phyloP scores from a whole-genome alignment of 2,113 vertebrate genomes.

The Salvelinus sp. region DNA sequence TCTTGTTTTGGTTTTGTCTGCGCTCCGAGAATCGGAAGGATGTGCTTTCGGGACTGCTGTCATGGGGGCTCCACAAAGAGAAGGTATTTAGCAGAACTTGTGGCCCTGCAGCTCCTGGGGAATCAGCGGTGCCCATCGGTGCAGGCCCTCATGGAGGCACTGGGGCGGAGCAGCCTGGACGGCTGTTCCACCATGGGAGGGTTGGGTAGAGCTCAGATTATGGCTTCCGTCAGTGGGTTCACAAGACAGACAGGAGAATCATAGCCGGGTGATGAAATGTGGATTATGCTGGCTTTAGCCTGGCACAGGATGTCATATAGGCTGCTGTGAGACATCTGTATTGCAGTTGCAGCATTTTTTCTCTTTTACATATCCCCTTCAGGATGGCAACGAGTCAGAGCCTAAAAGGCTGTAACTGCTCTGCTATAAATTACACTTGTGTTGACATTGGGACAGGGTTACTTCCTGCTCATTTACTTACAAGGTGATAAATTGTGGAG shows the following conservation, averaged over 20 bases:
- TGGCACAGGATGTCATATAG: neutral
- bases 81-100: slow-evolving; percentile 47
- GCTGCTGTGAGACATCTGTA: neutral
- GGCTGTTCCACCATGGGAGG: slow-evolving; percentile 9
- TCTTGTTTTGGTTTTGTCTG: slow-evolving; percentile 27
- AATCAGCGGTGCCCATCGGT: slow-evolving; percentile 33
- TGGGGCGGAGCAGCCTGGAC: slow-evolving; percentile 32
- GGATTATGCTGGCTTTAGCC: neutral
- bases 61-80: slow-evolving; percentile 27
- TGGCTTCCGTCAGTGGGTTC: neutral
- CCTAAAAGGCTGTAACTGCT: too few relatives aligned
- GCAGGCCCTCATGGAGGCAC: slow-evolving; percentile 46
- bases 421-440: too few relatives aligned
- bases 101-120: slow-evolving; percentile 24
- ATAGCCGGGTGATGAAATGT: slow-evolving; percentile 21
- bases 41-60: slow-evolving; percentile 9
- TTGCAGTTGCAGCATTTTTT: too few relatives aligned
- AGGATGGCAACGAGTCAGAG: too few relatives aligned
- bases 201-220: neutral
- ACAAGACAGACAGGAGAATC: neutral
- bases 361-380: neutral
- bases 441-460: too few relatives aligned
- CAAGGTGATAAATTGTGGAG: too few relatives aligned
- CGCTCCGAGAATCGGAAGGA: slow-evolving; percentile 30
- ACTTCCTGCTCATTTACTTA: too few relatives aligned